Percentiles rank a stretch among this genome's conserved stretches.
Conservation (phyloP, 2,888 invertebrate genomes). For the Adela reaumurella region DNA sequence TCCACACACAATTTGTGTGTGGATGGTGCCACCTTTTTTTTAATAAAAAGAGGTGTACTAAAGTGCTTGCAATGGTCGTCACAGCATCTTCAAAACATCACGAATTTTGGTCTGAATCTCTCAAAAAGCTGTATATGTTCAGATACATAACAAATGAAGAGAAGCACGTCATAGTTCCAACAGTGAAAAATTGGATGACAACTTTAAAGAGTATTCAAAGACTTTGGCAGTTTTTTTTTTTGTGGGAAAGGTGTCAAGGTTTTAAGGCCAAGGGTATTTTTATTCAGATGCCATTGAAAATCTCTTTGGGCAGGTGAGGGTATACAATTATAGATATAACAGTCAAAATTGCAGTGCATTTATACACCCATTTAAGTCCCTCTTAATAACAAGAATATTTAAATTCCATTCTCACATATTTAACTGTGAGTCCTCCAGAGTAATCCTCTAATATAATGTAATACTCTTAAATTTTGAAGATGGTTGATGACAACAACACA, state of each 20-base stretch:
- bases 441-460: background rate
- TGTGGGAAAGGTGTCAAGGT: background rate
- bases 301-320: constrained; percentile 3
- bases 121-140: background rate
- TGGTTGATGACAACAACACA: no score
- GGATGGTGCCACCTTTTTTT: background rate
- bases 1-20: no score
- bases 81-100: background rate
- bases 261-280: constrained; percentile 2
- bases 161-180: background rate
- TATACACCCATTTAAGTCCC: background rate
- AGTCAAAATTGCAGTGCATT: constrained; percentile 1
- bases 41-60: background rate
- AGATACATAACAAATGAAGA: background rate
- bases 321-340: constrained; percentile 2
- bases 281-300: constrained; percentile 3
- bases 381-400: constrained; percentile 1
- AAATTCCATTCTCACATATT: constrained; percentile 3
- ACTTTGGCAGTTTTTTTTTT: background rate
- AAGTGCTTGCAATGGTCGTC: background rate
- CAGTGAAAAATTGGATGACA: background rate
- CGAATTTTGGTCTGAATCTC: background rate
- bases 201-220: constrained; percentile 1
- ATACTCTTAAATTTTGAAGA: background rate
- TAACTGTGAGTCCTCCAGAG: background rate